These are phyloP conservation scores for Chlorops oryzae DNA, from an alignment of 1,140 invertebrate species.

Conservation along the genomic window DNA sequence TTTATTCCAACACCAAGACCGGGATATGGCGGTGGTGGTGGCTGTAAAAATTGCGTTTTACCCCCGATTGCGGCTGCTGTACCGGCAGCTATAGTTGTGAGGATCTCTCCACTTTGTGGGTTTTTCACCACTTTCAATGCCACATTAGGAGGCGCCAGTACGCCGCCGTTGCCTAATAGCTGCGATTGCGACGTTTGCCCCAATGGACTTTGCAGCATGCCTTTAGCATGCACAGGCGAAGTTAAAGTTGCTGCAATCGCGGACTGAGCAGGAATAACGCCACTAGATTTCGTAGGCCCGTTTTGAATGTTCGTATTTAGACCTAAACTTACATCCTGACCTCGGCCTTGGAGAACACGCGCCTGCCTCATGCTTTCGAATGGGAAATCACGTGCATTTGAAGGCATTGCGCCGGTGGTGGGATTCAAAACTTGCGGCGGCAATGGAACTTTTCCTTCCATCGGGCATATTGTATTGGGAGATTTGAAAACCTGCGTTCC, in stretches of 20 bases:
- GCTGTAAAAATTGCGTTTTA: constrained; percentile 44
- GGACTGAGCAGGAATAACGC: too few species aligned
- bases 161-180: constrained; percentile 4
- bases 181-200: constrained; percentile 1
- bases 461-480: constrained; percentile 75
- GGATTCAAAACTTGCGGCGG: constrained; percentile 49
- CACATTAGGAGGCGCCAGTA: constrained; percentile 35
- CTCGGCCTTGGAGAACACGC: constrained; percentile 55
- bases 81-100: constrained; percentile 15
- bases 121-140: constrained; percentile 38
- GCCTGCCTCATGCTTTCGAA: constrained; percentile 88
- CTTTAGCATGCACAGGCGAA: too few species aligned
- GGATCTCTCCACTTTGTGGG: constrained; percentile 28
- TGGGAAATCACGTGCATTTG: constrained; percentile 58
- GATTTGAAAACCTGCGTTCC: constrained; percentile 61
- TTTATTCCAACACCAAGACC: constrained; percentile 35
- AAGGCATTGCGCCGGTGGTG: constrained; percentile 31
- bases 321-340: too few species aligned
- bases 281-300: constrained; percentile 18
- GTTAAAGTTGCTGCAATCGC: too few species aligned
- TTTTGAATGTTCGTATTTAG: too few species aligned
- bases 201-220: too few species aligned
- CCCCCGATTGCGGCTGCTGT: constrained; percentile 18
- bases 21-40: constrained; percentile 51
- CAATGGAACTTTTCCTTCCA: constrained; percentile 63